phyloP scores from a whole-genome alignment of 2,797 vertebrate genomes.

The Netta rufina region DNA sequence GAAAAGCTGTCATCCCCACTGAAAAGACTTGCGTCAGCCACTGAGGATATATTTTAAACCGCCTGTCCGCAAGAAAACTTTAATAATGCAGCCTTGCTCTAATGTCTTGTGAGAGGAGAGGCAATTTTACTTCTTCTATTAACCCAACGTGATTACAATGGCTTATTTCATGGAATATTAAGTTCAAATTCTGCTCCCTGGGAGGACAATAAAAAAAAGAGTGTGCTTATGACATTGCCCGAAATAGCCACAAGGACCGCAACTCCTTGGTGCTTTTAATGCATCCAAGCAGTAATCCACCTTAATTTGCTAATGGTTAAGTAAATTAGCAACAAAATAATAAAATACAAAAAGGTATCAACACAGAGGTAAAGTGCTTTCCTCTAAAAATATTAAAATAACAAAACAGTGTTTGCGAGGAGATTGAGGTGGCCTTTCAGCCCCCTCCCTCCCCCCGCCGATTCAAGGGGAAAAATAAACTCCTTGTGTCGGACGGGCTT shows the following conservation, averaged over 20 bases:
- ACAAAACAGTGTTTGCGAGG: conserved; percentile 20
- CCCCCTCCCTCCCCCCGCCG: background rate
- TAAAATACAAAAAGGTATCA: conserved; percentile 73
- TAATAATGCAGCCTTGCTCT: conserved; percentile 87
- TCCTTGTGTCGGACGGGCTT: conserved; percentile 24
- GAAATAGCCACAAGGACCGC: conserved; percentile 80
- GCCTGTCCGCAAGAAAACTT: conserved; percentile 87
- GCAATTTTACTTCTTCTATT: conserved; percentile 97
- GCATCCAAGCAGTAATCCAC: conserved; percentile 75
- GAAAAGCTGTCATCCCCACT: conserved; percentile 88
- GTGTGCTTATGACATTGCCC: conserved; percentile 80
- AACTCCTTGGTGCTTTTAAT: conserved; percentile 76
- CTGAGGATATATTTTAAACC: conserved; percentile 87
- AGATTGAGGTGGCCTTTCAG: background rate
- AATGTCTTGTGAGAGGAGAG: conserved; percentile 87
- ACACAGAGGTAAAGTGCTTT: conserved; percentile 66
- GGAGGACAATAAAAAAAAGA: conserved; percentile 84
- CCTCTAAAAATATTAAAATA: conserved; percentile 63
- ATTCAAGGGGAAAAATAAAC: conserved; percentile 13
- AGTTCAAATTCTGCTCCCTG: conserved; percentile 94
- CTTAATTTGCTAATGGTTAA: conserved; percentile 78
- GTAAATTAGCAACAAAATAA: conserved; percentile 80
- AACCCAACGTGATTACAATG: conserved; percentile 97
- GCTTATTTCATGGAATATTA: conserved; percentile 99
- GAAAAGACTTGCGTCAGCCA: conserved; percentile 87